These are phyloP conservation scores for Characodon lateralis DNA, from an alignment of 2,797 vertebrate species.

Conservation along the genomic window DNA sequence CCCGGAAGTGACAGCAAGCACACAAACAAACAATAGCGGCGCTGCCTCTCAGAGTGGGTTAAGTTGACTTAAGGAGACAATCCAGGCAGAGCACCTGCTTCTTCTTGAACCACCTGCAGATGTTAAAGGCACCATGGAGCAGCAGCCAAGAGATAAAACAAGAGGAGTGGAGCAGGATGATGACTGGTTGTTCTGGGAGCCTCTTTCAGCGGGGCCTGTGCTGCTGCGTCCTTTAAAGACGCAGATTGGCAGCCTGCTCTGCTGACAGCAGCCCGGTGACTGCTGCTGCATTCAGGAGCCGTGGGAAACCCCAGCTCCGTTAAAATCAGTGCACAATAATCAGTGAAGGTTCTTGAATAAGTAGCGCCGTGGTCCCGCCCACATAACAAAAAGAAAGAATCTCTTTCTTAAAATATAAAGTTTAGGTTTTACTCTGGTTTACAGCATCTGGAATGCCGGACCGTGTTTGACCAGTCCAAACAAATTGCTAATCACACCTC, in stretches of 20 bases:
- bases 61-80: not conserved
- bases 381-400: not conserved
- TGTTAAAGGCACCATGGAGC: not conserved
- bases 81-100: conserved; percentile 37
- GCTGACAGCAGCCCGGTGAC: not conserved
- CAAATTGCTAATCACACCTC: too few species aligned
- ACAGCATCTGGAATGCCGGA: too few species aligned
- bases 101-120: conserved; percentile 4
- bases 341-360: not conserved
- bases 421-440: too few species aligned
- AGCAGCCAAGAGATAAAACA: not conserved
- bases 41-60: conserved; percentile 4
- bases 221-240: not conserved
- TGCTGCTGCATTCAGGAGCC: conserved; percentile 44
- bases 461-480: too few species aligned
- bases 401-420: too few species aligned
- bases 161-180: not conserved
- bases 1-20: conserved; percentile 71
- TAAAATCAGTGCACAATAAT: not conserved
- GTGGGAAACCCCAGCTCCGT: conserved; percentile 20
- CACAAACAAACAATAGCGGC: conserved; percentile 28
- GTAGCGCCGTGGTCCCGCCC: not conserved
- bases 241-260: conserved; percentile 6
- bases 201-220: not conserved
- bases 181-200: not conserved